phyloP scores from a whole-genome alignment of 2,888 invertebrate species.

The Caenorhabditis becei region DNA sequence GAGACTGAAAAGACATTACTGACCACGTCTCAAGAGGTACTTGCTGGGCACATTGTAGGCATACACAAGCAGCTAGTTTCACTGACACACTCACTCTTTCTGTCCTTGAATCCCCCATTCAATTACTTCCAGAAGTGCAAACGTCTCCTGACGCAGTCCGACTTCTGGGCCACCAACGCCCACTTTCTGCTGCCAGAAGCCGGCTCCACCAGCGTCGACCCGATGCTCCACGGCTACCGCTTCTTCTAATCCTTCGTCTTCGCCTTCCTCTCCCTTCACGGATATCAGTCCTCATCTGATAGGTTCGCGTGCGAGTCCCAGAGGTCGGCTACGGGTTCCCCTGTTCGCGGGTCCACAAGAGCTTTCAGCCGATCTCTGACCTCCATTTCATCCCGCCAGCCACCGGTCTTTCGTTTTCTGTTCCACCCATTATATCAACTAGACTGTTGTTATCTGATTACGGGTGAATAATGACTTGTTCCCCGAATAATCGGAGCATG shows the following conservation, averaged over 20 bases:
- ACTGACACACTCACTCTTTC: not conserved
- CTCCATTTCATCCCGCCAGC: constrained; percentile 19
- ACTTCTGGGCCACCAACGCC: constrained; percentile 67
- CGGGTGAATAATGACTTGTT: not conserved
- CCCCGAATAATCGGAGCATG: not conserved
- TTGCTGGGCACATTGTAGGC: not conserved
- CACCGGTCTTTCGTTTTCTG: constrained; percentile 3
- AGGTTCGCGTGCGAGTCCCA: constrained; percentile 25
- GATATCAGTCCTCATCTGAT: constrained; percentile 34
- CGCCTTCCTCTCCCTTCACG: constrained; percentile 13
- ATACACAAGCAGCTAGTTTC: not conserved
- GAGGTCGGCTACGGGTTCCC: constrained; percentile 36
- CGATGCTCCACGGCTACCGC: constrained; percentile 76
- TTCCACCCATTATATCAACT: too few relatives aligned
- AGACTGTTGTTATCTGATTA: not conserved
- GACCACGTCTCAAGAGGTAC: constrained; percentile 33
- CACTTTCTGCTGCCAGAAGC: constrained; percentile 78
- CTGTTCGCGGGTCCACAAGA: not conserved
- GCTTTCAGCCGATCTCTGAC: constrained; percentile 45
- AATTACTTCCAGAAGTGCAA: constrained; percentile 39
- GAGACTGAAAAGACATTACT: constrained; percentile 36
- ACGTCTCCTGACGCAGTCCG: constrained; percentile 50
- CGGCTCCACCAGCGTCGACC: constrained; percentile 78
- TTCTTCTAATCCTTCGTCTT: constrained; percentile 58
- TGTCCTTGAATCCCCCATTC: not conserved